These are phyloP conservation scores for Stegophylla sp. DNA, from an alignment of 2,888 invertebrate genomes.

Conservation along the genomic window DNA sequence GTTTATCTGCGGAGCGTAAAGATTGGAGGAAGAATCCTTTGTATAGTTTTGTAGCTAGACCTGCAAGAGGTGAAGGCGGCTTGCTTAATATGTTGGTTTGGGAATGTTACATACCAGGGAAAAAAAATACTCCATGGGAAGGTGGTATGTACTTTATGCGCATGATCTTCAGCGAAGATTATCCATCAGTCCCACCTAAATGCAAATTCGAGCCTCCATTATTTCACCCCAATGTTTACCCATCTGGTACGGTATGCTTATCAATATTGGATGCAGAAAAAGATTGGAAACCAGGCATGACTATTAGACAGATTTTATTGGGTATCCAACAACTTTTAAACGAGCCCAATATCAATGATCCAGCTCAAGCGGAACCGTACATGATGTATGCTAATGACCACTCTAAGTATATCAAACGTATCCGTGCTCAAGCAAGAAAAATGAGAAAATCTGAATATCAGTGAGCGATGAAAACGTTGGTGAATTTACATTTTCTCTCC, in stretches of 20 bases:
- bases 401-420: constrained; percentile 95
- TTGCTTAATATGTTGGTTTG: too few species aligned
- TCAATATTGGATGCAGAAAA: constrained; percentile 97
- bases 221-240: constrained; percentile 97
- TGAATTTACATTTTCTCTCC: constrained; percentile 17
- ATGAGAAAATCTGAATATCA: constrained; percentile 81
- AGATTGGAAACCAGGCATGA: constrained; percentile 98
- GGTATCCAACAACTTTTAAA: constrained; percentile 97
- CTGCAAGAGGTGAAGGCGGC: too few species aligned
- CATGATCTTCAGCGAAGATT: constrained; percentile 99
- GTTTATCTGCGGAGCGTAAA: too few species aligned
- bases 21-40: too few species aligned
- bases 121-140: constrained; percentile 99
- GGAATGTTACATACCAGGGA: too few species aligned
- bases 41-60: too few species aligned
- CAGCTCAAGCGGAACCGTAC: constrained; percentile 98
- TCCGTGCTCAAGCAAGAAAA: constrained; percentile 91
- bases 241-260: constrained; percentile 89
- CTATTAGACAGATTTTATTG: constrained; percentile 96
- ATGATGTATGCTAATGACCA: constrained; percentile 95
- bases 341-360: constrained; percentile 98
- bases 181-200: constrained; percentile 97
- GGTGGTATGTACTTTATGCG: constrained; percentile 93
- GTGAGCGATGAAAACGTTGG: background rate
- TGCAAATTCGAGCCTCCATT: constrained; percentile 99